These are phyloP conservation scores for Poeciliopsis infans DNA, from an alignment of 2,797 vertebrate genomes.

Conservation along the genomic window DNA sequence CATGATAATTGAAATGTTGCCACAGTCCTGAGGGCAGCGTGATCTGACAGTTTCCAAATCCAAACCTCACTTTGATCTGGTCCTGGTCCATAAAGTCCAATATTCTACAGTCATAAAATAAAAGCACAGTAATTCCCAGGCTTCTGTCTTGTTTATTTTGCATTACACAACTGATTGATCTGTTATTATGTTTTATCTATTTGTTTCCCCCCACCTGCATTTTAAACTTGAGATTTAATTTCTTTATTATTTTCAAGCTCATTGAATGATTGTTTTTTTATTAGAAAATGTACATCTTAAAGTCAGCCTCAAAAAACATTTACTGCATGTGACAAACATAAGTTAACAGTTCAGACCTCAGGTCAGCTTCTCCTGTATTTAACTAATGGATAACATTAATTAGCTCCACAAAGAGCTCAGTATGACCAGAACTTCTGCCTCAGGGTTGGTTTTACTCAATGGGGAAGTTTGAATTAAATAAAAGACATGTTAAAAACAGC, in stretches of 20 bases:
- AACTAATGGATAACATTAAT: not conserved
- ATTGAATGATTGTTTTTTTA: not conserved
- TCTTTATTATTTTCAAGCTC: not conserved
- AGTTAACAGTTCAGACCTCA: not conserved
- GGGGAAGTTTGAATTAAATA: not conserved
- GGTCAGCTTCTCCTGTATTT: not conserved
- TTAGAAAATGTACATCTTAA: not conserved
- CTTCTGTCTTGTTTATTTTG: not conserved
- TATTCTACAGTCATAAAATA: not conserved
- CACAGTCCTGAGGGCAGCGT: not conserved
- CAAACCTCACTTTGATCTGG: not conserved
- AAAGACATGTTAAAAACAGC: not conserved
- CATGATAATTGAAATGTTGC: too few relatives aligned
- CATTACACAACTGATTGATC: not conserved
- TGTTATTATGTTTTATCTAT: too few relatives aligned
- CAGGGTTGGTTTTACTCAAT: not conserved
- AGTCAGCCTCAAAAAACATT: not conserved
- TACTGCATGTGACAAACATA: not conserved
- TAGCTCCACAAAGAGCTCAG: not conserved
- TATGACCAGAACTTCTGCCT: not conserved
- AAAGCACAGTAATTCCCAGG: not conserved
- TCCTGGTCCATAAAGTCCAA: not conserved
- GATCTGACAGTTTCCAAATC: not conserved
- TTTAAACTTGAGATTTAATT: not conserved
- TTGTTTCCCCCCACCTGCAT: not conserved